These are phyloP conservation scores for Harpagifer antarcticus DNA, from an alignment of 2,797 vertebrate species.

Conservation along the genomic window DNA sequence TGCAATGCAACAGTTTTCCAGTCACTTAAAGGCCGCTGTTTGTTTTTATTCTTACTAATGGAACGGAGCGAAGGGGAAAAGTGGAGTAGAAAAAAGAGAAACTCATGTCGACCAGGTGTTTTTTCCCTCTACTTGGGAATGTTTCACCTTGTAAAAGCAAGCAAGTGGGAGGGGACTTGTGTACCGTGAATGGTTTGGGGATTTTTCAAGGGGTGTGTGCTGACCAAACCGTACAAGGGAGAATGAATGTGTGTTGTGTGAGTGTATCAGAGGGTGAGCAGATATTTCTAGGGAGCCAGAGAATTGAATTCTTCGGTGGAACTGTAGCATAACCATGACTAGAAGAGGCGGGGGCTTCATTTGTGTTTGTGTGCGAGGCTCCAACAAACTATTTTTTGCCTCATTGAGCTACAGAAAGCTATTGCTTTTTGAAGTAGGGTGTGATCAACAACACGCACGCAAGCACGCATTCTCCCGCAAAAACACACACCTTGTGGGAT, in stretches of 20 bases:
- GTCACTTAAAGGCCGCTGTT: conserved; percentile 76
- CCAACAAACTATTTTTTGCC: conserved; percentile 37
- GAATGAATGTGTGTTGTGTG: conserved; percentile 64
- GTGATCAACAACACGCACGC: conserved; percentile 60
- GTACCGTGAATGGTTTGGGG: conserved; percentile 67
- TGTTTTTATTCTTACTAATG: conserved; percentile 81
- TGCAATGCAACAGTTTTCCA: conserved; percentile 78
- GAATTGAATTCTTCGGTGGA: conserved; percentile 58
- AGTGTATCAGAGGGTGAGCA: conserved; percentile 45
- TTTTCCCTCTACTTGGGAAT: conserved; percentile 80
- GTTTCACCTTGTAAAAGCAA: conserved; percentile 86
- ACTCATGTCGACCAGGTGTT: conserved; percentile 81
- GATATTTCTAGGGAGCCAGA: conserved; percentile 46
- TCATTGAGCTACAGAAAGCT: conserved; percentile 50
- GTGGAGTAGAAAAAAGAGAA: conserved; percentile 51
- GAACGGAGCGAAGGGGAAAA: conserved; percentile 70
- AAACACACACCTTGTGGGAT: conserved; percentile 68
- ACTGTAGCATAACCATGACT: conserved; percentile 59
- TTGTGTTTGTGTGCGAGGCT: conserved; percentile 32
- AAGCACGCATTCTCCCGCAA: conserved; percentile 43
- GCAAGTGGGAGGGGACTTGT: conserved; percentile 72
- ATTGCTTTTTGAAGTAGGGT: conserved; percentile 53
- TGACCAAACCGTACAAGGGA: conserved; percentile 51
- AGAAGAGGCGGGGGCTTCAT: conserved; percentile 30
- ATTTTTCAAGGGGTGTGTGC: conserved; percentile 68